Conservation (phyloP, 2,888 invertebrate genomes). For the Digitonthophagus gazella region DNA sequence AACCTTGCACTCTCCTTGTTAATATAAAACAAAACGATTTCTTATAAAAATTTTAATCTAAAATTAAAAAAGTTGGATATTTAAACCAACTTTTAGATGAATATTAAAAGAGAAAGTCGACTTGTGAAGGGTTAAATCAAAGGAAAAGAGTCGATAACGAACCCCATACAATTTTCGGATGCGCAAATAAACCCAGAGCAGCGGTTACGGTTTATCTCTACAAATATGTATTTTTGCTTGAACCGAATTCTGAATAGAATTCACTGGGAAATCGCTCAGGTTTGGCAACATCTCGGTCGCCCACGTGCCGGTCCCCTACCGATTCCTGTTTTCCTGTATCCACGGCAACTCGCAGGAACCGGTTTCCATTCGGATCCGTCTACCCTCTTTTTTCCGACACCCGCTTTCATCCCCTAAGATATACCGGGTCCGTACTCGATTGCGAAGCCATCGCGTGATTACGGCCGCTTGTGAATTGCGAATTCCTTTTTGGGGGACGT, state of each 20-base stretch:
- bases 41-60: too few species aligned
- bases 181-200: neutral
- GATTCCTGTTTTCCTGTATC: constrained; percentile 12
- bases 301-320: constrained; percentile 12
- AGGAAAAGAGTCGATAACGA: neutral
- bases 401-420: neutral
- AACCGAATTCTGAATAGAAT: neutral
- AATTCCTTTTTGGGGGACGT: neutral
- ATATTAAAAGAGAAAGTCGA: too few species aligned
- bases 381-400: constrained; percentile 1
- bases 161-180: neutral
- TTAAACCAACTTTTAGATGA: too few species aligned
- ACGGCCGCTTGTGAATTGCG: neutral
- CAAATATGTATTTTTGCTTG: neutral
- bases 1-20: too few species aligned
- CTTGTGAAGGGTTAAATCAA: neutral
- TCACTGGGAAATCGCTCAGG: neutral
- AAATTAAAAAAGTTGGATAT: too few species aligned
- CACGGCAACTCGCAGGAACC: constrained; percentile 12
- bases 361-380: constrained; percentile 5
- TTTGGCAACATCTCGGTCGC: constrained; percentile 6
- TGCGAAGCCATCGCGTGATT: neutral
- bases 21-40: too few species aligned
- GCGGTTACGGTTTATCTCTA: neutral
- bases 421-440: neutral